A percentile compares a stretch with the other conserved stretches of the same genome.
Evolutionary conservation across 2,797 vertebrate genomes (phyloP).

Genomic region (Peromyscus eremicus): DNA sequence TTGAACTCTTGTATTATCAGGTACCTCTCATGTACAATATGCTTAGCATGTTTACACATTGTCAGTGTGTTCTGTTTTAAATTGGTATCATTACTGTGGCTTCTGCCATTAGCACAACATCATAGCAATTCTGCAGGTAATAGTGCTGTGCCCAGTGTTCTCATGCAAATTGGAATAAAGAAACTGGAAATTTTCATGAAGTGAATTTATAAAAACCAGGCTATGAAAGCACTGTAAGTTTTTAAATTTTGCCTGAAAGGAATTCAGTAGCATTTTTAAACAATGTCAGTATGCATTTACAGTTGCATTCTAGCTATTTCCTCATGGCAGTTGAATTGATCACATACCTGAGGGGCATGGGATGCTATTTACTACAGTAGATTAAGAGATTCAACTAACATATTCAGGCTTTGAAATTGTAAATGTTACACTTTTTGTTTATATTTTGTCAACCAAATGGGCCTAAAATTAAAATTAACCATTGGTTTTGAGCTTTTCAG

Average conservation of each 20-base stretch:
- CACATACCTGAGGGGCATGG: neutral
- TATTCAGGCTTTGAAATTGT: neutral
- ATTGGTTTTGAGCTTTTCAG: neutral
- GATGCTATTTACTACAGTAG: slow-evolving; percentile 29
- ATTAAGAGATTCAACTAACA: slow-evolving; percentile 33
- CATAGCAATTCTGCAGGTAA: neutral
- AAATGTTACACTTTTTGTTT: slow-evolving; percentile 39
- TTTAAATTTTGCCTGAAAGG: neutral
- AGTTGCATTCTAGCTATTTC: neutral
- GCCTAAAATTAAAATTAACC: neutral
- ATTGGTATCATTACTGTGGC: neutral
- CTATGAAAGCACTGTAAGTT: neutral
- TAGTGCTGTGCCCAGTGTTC: neutral
- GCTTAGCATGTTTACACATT: slow-evolving; percentile 12
- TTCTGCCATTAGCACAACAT: neutral
- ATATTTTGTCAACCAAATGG: slow-evolving; percentile 25
- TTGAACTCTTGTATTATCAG: neutral
- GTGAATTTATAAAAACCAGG: neutral
- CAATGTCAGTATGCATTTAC: neutral
- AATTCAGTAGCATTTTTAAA: slow-evolving; percentile 24
- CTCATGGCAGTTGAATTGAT: neutral
- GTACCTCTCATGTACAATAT: neutral
- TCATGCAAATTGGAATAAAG: slow-evolving; percentile 6
- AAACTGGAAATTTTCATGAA: slow-evolving; percentile 16
- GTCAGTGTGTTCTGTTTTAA: slow-evolving; percentile 52